phyloP scores from a whole-genome alignment of 1,140 invertebrate species.

The Aphaenogaster ashmeadi region DNA sequence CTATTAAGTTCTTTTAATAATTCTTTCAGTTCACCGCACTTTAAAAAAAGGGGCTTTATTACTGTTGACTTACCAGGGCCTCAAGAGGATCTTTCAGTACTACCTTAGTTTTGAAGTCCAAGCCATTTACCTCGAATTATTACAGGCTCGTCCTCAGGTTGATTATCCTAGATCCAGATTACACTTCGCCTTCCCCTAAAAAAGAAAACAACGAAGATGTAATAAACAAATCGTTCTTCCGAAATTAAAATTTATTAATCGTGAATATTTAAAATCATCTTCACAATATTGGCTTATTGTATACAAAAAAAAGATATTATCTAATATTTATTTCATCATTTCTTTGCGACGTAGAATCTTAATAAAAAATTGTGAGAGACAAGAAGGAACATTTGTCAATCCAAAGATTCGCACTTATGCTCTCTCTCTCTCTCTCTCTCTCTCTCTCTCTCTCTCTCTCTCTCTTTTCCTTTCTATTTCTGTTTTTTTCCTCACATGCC shows the following conservation, averaged over 20 bases:
- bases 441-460: not conserved
- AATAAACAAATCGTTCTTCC: not conserved
- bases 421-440: not conserved
- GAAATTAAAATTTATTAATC: not conserved
- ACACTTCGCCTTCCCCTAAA: not conserved
- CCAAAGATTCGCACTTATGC: not conserved
- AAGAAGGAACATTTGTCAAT: not conserved
- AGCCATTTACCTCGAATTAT: not conserved
- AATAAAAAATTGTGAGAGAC: not conserved
- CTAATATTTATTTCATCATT: not conserved
- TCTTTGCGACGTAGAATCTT: not conserved
- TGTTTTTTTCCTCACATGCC: conserved; percentile 16
- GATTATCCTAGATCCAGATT: not conserved
- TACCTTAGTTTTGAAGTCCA: too few species aligned
- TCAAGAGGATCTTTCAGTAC: too few species aligned
- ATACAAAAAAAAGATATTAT: not conserved
- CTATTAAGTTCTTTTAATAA: too few species aligned
- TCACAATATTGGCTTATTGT: not conserved
- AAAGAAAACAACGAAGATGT: not conserved
- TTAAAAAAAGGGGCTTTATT: too few species aligned
- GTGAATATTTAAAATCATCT: not conserved
- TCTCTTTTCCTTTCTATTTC: not conserved
- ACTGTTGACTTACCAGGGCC: too few species aligned
- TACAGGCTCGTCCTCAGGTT: not conserved
- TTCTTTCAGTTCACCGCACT: too few species aligned